Conservation (phyloP, 2,888 invertebrate species). For the Eupithecia abbreviata region DNA sequence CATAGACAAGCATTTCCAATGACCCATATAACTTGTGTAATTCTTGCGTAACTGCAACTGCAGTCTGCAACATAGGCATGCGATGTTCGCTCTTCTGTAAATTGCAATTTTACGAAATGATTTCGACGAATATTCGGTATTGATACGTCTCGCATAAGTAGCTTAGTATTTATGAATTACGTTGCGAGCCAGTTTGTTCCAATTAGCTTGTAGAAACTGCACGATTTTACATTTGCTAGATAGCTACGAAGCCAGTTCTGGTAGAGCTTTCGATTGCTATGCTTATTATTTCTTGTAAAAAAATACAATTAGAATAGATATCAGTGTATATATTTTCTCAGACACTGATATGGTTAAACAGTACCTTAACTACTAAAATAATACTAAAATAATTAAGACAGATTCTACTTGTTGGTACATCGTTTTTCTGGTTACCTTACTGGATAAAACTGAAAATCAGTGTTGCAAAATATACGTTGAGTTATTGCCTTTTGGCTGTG, state of each 20-base stretch:
- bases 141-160: slow-evolving; percentile 31
- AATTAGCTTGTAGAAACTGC: background rate
- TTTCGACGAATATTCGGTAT: slow-evolving; percentile 37
- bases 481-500: too few species aligned
- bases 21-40: slow-evolving; percentile 69
- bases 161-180: background rate
- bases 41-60: slow-evolving; percentile 57
- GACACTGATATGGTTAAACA: too few species aligned
- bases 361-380: too few species aligned
- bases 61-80: slow-evolving; percentile 57
- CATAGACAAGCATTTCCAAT: slow-evolving; percentile 38
- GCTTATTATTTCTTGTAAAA: background rate
- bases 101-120: slow-evolving; percentile 60
- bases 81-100: slow-evolving; percentile 68
- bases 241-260: background rate
- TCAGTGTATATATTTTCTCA: too few species aligned
- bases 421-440: too few species aligned
- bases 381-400: too few species aligned
- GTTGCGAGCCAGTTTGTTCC: background rate
- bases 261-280: background rate
- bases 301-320: background rate
- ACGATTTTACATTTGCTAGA: background rate
- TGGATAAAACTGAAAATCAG: too few species aligned
- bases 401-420: too few species aligned
- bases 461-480: too few species aligned